These are phyloP conservation scores for Anarsia innoxiella DNA, from an alignment of 2,888 invertebrate species.

Conservation along the genomic window DNA sequence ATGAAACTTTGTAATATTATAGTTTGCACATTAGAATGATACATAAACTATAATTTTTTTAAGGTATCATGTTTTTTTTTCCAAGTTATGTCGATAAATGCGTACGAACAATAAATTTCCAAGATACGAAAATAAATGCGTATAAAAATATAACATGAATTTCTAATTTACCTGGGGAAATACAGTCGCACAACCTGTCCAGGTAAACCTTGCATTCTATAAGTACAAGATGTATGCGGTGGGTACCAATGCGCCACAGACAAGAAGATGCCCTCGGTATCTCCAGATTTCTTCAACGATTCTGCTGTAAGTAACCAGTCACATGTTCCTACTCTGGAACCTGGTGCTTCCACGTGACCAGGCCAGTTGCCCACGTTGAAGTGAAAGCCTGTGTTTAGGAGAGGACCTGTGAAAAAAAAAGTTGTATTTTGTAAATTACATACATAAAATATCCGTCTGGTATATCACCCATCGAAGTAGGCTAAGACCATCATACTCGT, in stretches of 20 bases:
- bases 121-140: no score
- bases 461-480: no score
- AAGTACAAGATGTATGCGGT: conserved; percentile 93
- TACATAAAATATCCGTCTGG: no score
- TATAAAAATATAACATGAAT: no score
- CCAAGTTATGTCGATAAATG: no score
- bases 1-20: no score
- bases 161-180: conserved; percentile 84
- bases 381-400: conserved; percentile 94
- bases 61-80: no score
- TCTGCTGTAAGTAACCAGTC: conserved; percentile 92
- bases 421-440: no score
- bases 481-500: no score
- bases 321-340: conserved; percentile 89
- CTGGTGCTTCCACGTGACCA: conserved; percentile 92
- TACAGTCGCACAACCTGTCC: conserved; percentile 92
- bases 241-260: conserved; percentile 97
- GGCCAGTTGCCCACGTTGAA: conserved; percentile 97
- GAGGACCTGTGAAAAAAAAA: conserved; percentile 75
- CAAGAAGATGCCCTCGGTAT: conserved; percentile 90
- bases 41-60: no score
- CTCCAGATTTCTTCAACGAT: conserved; percentile 83
- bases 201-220: conserved; percentile 88
- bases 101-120: no score
- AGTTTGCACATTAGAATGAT: no score